Percentiles rank a stretch among this genome's conserved stretches.
Evolutionary conservation across 2,113 vertebrate species (phyloP).

Genomic region (Columba livia): DNA sequence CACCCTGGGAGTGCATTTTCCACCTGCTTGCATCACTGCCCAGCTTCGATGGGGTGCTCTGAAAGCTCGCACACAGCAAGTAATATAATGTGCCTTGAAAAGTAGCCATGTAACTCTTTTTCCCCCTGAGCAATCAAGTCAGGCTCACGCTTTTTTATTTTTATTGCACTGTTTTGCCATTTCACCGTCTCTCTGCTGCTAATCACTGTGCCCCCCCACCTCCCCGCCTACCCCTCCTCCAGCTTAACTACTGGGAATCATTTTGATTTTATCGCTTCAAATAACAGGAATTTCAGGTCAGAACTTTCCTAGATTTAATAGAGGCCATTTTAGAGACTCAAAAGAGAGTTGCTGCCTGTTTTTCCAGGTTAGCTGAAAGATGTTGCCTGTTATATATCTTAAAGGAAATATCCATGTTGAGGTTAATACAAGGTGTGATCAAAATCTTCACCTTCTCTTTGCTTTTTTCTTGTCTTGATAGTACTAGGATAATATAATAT

Average conservation of each 20-base stretch:
- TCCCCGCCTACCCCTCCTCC: no score
- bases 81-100: not conserved
- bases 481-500: not conserved
- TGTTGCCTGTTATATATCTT: not conserved
- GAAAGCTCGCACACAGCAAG: not conserved
- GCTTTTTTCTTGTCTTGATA: not conserved
- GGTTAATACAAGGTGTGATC: not conserved
- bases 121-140: not conserved
- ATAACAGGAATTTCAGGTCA: not conserved
- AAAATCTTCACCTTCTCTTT: not conserved
- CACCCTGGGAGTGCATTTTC: not conserved
- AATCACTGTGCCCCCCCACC: rapidly evolving
- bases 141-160: not conserved
- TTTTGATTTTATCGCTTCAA: not conserved
- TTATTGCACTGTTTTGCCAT: not conserved
- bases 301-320: not conserved
- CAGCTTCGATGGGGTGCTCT: not conserved
- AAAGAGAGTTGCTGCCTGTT: not conserved
- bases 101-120: not conserved
- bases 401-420: not conserved
- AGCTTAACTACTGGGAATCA: not conserved
- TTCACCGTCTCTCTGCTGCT: not conserved
- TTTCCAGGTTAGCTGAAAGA: not conserved
- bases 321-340: not conserved
- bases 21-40: not conserved